Conservation (phyloP, 2,113 vertebrate genomes). For the Tenrec ecaudatus region DNA sequence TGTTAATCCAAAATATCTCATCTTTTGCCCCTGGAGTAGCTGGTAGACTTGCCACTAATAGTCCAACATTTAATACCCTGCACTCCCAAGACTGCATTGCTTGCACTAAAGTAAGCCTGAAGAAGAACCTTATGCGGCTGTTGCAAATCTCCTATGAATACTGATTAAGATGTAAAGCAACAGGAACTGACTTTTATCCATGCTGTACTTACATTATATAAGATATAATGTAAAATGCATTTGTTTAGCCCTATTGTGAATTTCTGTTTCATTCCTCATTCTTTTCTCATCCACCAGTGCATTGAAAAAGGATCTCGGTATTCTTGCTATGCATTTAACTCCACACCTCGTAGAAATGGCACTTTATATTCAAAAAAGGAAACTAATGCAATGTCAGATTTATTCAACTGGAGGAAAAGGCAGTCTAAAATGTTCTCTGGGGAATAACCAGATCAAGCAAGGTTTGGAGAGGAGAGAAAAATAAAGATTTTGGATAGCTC, state of each 20-base stretch:
- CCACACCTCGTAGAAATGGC: constrained; percentile 29
- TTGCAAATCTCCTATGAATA: background rate
- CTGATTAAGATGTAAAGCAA: too few relatives aligned
- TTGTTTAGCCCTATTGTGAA: constrained; percentile 40
- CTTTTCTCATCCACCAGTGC: constrained; percentile 23
- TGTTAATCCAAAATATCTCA: background rate
- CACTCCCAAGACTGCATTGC: background rate
- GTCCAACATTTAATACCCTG: too few relatives aligned
- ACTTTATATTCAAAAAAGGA: constrained; percentile 29
- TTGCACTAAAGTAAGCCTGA: background rate
- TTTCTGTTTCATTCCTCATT: too few relatives aligned
- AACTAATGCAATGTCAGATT: constrained; percentile 26
- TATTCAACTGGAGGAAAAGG: constrained; percentile 40
- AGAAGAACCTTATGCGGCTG: background rate
- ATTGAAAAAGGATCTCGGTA: constrained; percentile 47
- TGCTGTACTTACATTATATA: constrained; percentile 35
- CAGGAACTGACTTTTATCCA: background rate
- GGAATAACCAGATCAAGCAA: constrained; percentile 25
- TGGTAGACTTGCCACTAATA: too few relatives aligned
- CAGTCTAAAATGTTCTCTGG: constrained; percentile 17
- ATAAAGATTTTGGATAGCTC: constrained; percentile 25
- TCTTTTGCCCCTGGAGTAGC: too few relatives aligned
- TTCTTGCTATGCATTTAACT: constrained; percentile 35
- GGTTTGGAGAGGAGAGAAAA: constrained; percentile 40
- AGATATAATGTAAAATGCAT: constrained; percentile 14